Percentiles rank a stretch among this genome's conserved stretches.
Conservation (phyloP, 2,113 vertebrate genomes). For the Cyanoderma ruficeps region DNA sequence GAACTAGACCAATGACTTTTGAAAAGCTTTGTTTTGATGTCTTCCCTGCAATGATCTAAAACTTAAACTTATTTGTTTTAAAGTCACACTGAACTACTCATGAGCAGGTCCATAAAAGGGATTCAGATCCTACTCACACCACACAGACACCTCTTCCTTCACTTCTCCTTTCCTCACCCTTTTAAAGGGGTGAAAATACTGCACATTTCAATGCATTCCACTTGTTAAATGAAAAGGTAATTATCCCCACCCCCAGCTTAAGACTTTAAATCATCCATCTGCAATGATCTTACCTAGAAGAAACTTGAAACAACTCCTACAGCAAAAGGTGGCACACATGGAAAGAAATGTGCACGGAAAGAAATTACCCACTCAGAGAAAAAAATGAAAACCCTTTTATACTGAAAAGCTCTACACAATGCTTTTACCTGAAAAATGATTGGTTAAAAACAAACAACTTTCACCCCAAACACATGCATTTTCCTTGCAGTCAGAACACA, state of each 20-base stretch:
- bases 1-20: not conserved
- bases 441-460: not conserved
- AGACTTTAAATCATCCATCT: not conserved
- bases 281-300: not conserved
- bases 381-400: not conserved
- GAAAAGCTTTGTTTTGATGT: not conserved
- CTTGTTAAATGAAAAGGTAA: not conserved
- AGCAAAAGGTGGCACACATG: not conserved
- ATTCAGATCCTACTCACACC: not conserved
- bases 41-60: not conserved
- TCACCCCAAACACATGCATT: not conserved
- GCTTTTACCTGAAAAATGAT: not conserved
- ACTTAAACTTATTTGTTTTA: not conserved
- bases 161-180: not conserved
- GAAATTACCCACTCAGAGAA: not conserved
- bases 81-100: not conserved
- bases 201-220: not conserved
- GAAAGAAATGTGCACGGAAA: not conserved
- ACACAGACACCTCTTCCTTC: not conserved
- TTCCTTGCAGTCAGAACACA: not conserved
- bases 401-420: not conserved
- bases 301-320: not conserved
- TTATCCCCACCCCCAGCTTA: not conserved
- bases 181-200: not conserved
- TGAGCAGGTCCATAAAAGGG: not conserved